These are phyloP conservation scores for Agrotis segetum DNA, from an alignment of 2,888 invertebrate species.

Conservation along the genomic window DNA sequence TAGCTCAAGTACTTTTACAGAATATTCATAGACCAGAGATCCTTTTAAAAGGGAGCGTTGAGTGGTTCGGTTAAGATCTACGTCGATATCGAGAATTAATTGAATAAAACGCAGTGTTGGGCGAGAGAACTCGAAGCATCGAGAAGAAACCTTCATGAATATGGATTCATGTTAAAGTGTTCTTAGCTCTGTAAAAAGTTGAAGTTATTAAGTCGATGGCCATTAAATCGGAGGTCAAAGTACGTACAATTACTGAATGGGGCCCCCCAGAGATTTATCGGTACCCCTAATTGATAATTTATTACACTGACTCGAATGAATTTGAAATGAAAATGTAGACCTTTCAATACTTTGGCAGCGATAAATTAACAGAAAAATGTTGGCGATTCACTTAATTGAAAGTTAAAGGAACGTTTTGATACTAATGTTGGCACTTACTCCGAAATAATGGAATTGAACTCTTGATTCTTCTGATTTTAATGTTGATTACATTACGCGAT, in stretches of 20 bases:
- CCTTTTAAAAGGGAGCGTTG: slow-evolving; percentile 69
- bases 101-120: slow-evolving; percentile 85
- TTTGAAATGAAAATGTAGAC: slow-evolving; percentile 62
- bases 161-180: slow-evolving; percentile 82
- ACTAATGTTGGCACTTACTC: slow-evolving; percentile 38
- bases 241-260: slow-evolving; percentile 66
- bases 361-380: slow-evolving; percentile 56
- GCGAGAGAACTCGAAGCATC: slow-evolving; percentile 69
- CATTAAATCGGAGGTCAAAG: slow-evolving; percentile 74
- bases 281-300: slow-evolving; percentile 68
- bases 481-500: not conserved
- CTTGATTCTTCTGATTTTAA: not conserved
- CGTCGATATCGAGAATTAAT: slow-evolving; percentile 85
- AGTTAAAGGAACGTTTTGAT: slow-evolving; percentile 46
- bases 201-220: slow-evolving; percentile 77
- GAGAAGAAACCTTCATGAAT: slow-evolving; percentile 80
- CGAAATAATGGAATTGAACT: not conserved
- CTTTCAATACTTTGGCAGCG: slow-evolving; percentile 52
- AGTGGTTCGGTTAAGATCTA: slow-evolving; percentile 71
- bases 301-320: slow-evolving; percentile 62
- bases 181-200: slow-evolving; percentile 81
- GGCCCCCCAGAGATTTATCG: slow-evolving; percentile 62
- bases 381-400: slow-evolving; percentile 44
- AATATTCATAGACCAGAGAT: slow-evolving; percentile 74
- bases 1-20: slow-evolving; percentile 69